Evolutionary conservation across 2,797 vertebrate species (phyloP).

Genomic region (Galagoides demidoff): DNA sequence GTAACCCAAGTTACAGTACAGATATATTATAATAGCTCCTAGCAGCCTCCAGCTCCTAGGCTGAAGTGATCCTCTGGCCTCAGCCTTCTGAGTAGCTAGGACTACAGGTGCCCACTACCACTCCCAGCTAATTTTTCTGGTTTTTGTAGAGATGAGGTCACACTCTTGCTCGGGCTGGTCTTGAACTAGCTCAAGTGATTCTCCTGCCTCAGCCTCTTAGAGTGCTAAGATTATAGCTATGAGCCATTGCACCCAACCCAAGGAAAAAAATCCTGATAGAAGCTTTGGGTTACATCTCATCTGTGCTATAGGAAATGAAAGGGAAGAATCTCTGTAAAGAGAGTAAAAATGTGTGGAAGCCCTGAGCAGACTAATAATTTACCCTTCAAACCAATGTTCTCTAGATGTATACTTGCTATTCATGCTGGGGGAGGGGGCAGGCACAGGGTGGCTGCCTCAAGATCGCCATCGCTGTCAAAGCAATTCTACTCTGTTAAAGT

Average conservation of each 20-base stretch:
- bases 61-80: no score
- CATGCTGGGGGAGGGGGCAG: rapidly evolving
- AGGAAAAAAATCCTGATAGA: not conserved
- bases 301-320: not conserved
- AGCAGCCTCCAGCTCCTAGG: no score
- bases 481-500: not conserved
- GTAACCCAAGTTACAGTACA: no score
- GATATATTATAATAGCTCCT: no score
- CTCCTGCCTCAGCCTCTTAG: not conserved
- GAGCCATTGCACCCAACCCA: not conserved
- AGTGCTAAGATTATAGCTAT: not conserved
- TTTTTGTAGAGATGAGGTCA: no score
- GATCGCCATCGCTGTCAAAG: not conserved
- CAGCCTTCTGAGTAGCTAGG: no score
- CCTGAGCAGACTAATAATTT: not conserved
- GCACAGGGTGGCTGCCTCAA: rapidly evolving
- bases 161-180: no score
- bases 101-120: no score
- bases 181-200: not conserved
- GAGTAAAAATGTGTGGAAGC: no score
- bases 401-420: not conserved
- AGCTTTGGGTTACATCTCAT: not conserved
- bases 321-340: not conserved
- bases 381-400: not conserved
- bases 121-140: no score